These are phyloP conservation scores for Megaustenia siamemsis DNA, from an alignment of 2,888 invertebrate genomes.

Conservation along the genomic window DNA sequence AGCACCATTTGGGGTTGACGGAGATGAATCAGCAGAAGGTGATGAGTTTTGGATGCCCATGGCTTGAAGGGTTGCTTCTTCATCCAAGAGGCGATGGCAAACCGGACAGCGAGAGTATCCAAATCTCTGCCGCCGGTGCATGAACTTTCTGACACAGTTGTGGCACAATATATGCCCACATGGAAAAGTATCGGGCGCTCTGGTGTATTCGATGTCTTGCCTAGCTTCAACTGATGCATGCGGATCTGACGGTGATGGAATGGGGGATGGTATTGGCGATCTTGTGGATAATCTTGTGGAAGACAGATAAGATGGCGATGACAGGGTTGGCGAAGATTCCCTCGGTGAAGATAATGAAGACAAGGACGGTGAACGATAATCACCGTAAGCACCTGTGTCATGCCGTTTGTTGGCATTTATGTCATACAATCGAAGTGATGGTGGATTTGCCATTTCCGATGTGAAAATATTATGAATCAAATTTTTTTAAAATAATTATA, in stretches of 20 bases:
- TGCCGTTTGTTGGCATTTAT: constrained; percentile 51
- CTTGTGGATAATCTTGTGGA: constrained; percentile 8
- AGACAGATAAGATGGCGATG: constrained; percentile 9
- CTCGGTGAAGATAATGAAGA: constrained; percentile 41
- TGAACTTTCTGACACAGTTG: constrained; percentile 69
- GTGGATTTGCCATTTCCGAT: constrained; percentile 28
- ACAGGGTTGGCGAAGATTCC: constrained; percentile 1
- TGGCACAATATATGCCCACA: constrained; percentile 76
- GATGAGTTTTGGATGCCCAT: constrained; percentile 46
- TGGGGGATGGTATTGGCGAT: constrained; percentile 38
- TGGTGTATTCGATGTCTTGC: constrained; percentile 65
- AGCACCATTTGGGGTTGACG: constrained; percentile 55
- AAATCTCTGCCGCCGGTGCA: constrained; percentile 58
- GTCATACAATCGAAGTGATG: constrained; percentile 53
- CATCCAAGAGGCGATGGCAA: constrained; percentile 56
- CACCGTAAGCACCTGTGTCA: constrained; percentile 33
- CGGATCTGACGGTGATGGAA: constrained; percentile 34
- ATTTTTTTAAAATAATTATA: no score
- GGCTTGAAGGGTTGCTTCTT: constrained; percentile 53
- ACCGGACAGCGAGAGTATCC: constrained; percentile 60
- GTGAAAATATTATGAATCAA: no score
- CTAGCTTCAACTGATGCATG: constrained; percentile 53
- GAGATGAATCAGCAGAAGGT: not conserved
- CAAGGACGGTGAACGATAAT: constrained; percentile 38
- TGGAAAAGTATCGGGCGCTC: constrained; percentile 75